Conservation (phyloP, 1,140 invertebrate genomes). For the Uloborus diversus region DNA sequence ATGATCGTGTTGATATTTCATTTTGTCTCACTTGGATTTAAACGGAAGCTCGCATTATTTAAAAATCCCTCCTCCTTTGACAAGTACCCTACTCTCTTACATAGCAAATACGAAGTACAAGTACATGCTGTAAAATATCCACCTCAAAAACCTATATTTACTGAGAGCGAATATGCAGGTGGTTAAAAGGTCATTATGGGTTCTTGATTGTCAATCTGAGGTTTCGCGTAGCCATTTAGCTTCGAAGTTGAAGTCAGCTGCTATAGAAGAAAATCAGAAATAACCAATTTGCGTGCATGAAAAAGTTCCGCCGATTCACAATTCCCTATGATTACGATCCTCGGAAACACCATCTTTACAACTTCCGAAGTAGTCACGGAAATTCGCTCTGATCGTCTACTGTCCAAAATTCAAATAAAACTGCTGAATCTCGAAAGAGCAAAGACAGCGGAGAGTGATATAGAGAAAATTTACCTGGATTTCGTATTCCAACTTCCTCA, state of each 20-base stretch:
- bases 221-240: background rate
- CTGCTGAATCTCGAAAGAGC: no score
- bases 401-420: no score
- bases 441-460: no score
- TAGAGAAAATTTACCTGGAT: no score
- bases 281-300: slow-evolving; percentile 15
- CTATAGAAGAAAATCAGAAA: background rate
- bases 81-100: no score
- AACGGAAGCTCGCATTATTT: no score
- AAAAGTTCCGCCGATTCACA: background rate
- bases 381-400: slow-evolving; percentile 26
- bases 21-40: no score
- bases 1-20: no score
- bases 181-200: slow-evolving; percentile 33
- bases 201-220: background rate
- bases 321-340: slow-evolving; percentile 9
- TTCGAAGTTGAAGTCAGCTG: slow-evolving; percentile 17
- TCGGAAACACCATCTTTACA: background rate
- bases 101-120: no score
- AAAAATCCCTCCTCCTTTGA: no score
- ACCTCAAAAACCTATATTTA: slow-evolving; percentile 31
- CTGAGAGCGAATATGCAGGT: slow-evolving; percentile 17
- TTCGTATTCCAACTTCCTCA: no score
- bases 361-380: slow-evolving; percentile 13
- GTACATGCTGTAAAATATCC: no score